Conservation (phyloP, 2,797 vertebrate genomes). For the Gallinago stenura region DNA sequence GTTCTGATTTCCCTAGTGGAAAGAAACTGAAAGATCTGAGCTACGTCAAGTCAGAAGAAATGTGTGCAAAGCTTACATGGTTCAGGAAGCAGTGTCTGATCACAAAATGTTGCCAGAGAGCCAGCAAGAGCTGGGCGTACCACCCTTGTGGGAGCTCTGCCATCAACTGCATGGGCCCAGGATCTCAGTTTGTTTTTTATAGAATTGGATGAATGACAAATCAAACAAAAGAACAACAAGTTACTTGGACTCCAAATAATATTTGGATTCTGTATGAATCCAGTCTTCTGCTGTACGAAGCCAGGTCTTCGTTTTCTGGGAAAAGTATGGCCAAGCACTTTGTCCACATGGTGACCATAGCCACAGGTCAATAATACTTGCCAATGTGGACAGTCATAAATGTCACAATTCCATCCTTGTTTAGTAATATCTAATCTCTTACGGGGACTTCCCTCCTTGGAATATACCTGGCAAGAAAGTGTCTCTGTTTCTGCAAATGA, state of each 20-base stretch:
- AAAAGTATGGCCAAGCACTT: not conserved
- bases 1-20: conserved; percentile 15
- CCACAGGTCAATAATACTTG: not conserved
- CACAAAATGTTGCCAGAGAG: not conserved
- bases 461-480: not conserved
- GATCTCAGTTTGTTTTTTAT: not conserved
- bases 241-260: not conserved
- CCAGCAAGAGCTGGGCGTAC: not conserved
- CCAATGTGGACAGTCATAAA: not conserved
- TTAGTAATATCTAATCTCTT: not conserved
- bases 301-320: not conserved
- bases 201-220: not conserved
- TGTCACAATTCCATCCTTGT: not conserved
- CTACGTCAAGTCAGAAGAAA: conserved; percentile 7
- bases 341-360: accelerated
- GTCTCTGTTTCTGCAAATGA: not conserved
- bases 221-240: conserved; percentile 23
- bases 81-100: not conserved
- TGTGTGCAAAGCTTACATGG: not conserved
- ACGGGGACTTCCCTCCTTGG: not conserved
- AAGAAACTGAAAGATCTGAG: conserved; percentile 16
- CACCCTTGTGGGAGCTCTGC: not conserved
- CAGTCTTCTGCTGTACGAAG: not conserved
- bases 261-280: not conserved
- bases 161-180: not conserved